Evolutionary conservation across 2,888 invertebrate species (phyloP).

Genomic region (Noctua fimbriata): DNA sequence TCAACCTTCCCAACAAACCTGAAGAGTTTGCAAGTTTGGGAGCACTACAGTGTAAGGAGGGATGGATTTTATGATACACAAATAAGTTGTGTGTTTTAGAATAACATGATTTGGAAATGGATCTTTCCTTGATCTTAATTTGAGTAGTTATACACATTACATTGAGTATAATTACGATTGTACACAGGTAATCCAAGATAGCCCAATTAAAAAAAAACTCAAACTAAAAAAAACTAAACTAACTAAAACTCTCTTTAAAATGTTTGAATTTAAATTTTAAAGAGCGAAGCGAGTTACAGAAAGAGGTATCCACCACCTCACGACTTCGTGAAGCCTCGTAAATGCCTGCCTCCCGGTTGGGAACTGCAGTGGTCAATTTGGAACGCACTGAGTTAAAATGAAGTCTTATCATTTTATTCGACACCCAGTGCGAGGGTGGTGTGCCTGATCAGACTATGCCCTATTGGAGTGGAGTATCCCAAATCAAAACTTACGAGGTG

Average conservation of each 20-base stretch:
- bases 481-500: not conserved
- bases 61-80: constrained; percentile 36
- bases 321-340: not conserved
- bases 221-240: no score
- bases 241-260: no score
- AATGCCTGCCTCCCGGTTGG: not conserved
- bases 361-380: not conserved
- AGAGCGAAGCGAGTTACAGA: not conserved
- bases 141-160: not conserved
- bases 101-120: not conserved
- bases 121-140: not conserved
- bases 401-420: not conserved
- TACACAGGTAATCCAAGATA: not conserved
- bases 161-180: not conserved
- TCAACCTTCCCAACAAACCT: constrained; percentile 29
- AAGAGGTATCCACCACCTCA: not conserved
- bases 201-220: no score
- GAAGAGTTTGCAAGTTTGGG: constrained; percentile 30
- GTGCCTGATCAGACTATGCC: not conserved
- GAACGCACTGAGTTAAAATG: not conserved
- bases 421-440: not conserved
- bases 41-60: constrained; percentile 3
- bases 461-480: not conserved
- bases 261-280: no score
- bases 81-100: not conserved